Conservation (phyloP, 2,113 vertebrate genomes). For the Chunga burmeisteri region DNA sequence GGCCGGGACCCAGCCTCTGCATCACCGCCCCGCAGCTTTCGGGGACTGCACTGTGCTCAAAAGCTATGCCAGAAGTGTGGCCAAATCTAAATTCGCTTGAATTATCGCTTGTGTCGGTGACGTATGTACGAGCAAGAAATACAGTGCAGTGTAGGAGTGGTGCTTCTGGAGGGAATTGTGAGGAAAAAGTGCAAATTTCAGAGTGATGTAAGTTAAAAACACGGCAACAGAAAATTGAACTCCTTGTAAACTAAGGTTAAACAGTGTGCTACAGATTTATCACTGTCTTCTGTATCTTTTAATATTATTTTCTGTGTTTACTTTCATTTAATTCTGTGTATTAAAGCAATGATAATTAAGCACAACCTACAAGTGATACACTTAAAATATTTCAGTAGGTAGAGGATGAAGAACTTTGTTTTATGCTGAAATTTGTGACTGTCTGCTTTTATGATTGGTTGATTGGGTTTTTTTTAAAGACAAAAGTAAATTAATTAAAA, state of each 20-base stretch:
- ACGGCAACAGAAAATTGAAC: background rate
- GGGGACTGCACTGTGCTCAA: background rate
- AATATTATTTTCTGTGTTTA: background rate
- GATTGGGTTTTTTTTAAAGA: background rate
- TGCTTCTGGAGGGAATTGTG: background rate
- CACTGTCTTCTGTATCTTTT: background rate
- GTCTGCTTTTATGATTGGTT: background rate
- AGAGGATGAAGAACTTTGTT: background rate
- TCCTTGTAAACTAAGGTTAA: background rate
- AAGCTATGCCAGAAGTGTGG: background rate
- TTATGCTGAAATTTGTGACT: background rate
- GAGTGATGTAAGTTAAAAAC: background rate
- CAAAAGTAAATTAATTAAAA: background rate
- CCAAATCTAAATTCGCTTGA: background rate
- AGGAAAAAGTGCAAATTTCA: background rate
- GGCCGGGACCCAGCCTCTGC: background rate
- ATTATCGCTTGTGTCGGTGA: fast-evolving
- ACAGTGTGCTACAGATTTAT: background rate
- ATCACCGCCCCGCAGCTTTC: background rate
- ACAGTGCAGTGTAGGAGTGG: background rate
- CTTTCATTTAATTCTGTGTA: background rate
- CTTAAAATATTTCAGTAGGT: background rate
- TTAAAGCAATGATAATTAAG: background rate
- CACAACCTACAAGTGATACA: background rate
- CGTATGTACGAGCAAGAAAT: too few relatives aligned